Evolutionary conservation across 2,113 vertebrate species (phyloP).

Genomic region (Phyllostomus hastatus): DNA sequence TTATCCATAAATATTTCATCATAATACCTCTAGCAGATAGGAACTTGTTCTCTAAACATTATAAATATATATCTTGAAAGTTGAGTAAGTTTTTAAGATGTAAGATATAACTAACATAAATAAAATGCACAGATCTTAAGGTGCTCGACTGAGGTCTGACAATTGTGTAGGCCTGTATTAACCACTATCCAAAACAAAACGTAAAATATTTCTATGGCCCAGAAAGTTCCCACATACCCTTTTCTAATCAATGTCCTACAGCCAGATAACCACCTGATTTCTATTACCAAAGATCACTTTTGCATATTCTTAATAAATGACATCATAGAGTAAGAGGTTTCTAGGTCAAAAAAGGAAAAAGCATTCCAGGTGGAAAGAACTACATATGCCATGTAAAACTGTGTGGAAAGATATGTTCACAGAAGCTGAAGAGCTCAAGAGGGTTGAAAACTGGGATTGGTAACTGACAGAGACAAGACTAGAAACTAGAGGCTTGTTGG

Average conservation of each 20-base stretch:
- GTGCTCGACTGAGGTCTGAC: background rate
- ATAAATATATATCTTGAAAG: constrained; percentile 1
- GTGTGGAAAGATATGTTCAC: background rate
- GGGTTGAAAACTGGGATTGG: background rate
- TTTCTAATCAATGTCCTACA: background rate
- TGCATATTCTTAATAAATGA: background rate
- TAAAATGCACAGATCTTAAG: constrained; percentile 12
- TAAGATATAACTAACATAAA: constrained; percentile 7
- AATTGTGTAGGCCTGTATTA: background rate
- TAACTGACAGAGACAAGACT: background rate
- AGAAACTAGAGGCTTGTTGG: background rate
- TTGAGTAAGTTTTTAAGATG: background rate
- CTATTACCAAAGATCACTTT: background rate
- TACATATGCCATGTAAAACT: background rate
- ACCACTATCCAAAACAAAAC: background rate
- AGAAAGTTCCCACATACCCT: background rate
- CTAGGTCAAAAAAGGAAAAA: background rate
- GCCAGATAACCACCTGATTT: background rate
- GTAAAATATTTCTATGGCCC: background rate
- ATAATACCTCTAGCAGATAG: background rate
- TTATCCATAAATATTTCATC: constrained; percentile 4
- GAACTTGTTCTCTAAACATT: constrained; percentile 13
- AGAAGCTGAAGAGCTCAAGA: background rate
- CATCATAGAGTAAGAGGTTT: background rate
- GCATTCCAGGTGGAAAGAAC: background rate